These are phyloP conservation scores for Hemiscyllium ocellatum DNA, from an alignment of 2,113 vertebrate genomes.

Conservation along the genomic window DNA sequence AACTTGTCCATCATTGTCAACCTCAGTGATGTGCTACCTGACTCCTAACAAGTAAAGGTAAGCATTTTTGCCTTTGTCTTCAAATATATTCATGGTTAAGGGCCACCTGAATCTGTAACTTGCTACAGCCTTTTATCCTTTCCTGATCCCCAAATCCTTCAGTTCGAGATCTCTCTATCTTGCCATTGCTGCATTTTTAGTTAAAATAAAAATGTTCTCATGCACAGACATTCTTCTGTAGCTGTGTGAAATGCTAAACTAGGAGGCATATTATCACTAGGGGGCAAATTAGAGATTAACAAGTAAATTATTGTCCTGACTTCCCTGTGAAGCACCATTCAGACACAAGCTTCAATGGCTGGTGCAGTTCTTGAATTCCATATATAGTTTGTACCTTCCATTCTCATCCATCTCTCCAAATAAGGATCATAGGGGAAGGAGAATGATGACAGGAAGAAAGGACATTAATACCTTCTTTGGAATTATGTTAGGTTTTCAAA, in stretches of 20 bases:
- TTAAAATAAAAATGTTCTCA: background rate
- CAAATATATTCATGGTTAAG: background rate
- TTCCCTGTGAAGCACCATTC: background rate
- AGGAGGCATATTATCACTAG: background rate
- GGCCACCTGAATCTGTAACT: background rate
- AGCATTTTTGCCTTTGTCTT: background rate
- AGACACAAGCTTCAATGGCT: background rate
- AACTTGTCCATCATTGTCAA: background rate
- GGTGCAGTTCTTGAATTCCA: background rate
- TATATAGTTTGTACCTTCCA: background rate
- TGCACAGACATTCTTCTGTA: background rate
- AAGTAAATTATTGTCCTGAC: background rate
- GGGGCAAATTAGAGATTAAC: background rate
- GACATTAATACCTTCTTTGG: no score
- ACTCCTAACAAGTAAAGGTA: background rate
- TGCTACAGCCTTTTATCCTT: background rate
- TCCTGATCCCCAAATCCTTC: background rate
- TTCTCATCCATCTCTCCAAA: background rate
- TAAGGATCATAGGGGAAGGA: no score
- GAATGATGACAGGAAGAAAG: background rate
- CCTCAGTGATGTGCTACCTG: background rate
- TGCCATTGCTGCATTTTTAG: background rate
- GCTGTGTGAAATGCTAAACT: background rate
- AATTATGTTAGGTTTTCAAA: background rate
- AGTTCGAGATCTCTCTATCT: background rate